phyloP scores from a whole-genome alignment of 2,888 invertebrate species.

The Drosophila buzzatii region DNA sequence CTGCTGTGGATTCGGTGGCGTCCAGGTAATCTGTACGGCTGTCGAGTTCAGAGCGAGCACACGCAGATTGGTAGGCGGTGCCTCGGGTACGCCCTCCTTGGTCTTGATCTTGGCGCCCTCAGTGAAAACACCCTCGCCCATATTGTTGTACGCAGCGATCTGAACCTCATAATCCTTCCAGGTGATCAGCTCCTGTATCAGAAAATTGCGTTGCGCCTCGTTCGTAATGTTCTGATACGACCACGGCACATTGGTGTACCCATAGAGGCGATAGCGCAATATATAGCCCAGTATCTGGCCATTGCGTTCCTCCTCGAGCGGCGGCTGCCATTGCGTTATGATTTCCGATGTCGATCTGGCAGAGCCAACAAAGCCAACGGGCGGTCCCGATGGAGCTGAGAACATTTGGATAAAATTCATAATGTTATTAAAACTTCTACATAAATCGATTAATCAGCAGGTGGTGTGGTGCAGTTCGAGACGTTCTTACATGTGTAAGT shows the following conservation, averaged over 20 bases:
- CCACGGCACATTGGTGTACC: slow-evolving; percentile 97
- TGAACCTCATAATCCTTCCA: slow-evolving; percentile 99
- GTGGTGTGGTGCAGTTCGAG: slow-evolving; percentile 14
- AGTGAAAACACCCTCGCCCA: slow-evolving; percentile 97
- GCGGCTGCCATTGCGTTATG: slow-evolving; percentile 98
- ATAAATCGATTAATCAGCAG: neutral
- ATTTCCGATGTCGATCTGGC: slow-evolving; percentile 97
- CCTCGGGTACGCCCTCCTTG: slow-evolving; percentile 97
- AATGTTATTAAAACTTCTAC: neutral
- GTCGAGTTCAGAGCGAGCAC: slow-evolving; percentile 95
- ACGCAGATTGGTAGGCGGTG: slow-evolving; percentile 93
- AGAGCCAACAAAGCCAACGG: slow-evolving; percentile 96
- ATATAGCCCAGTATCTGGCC: slow-evolving; percentile 97
- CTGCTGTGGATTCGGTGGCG: slow-evolving; percentile 98
- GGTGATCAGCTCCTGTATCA: slow-evolving; percentile 96
- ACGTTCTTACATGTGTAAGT: neutral
- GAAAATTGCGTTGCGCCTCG: slow-evolving; percentile 95
- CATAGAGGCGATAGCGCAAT: slow-evolving; percentile 95
- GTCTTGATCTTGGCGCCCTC: slow-evolving; percentile 97
- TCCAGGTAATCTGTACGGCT: slow-evolving; percentile 93
- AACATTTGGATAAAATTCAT: neutral
- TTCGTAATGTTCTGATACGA: slow-evolving; percentile 96
- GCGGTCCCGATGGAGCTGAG: slow-evolving; percentile 97
- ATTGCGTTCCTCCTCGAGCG: slow-evolving; percentile 96
- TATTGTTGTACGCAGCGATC: slow-evolving; percentile 98